phyloP scores from a whole-genome alignment of 2,113 vertebrate species.

The Agelaius phoeniceus region DNA sequence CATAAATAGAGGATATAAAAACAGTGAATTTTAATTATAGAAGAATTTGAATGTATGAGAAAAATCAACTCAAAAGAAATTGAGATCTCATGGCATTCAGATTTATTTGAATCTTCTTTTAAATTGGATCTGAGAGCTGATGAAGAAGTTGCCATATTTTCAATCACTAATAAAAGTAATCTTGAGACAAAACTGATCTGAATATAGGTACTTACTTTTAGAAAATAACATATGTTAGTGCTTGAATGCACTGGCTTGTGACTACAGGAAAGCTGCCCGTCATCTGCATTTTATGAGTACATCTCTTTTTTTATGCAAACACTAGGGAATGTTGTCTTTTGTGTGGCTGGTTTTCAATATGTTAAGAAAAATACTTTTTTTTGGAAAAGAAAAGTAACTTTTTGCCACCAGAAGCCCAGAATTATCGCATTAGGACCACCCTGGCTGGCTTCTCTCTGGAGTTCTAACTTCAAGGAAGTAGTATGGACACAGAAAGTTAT shows the following conservation, averaged over 20 bases:
- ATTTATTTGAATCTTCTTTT: not conserved
- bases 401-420: slow-evolving; percentile 35
- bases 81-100: not conserved
- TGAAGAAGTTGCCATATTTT: not conserved
- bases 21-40: not conserved
- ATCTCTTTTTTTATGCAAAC: not conserved
- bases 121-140: not conserved
- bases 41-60: not conserved
- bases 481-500: not conserved
- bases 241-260: not conserved
- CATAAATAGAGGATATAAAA: not conserved
- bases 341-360: not conserved
- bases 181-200: not conserved
- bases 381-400: not conserved
- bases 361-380: not conserved
- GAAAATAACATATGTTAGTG: not conserved
- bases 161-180: not conserved
- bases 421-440: slow-evolving; percentile 50
- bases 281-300: not conserved
- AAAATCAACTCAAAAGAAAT: not conserved
- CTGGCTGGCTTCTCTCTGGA: not conserved
- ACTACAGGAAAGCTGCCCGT: not conserved
- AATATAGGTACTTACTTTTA: not conserved
- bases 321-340: not conserved
- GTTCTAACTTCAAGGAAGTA: not conserved